phyloP scores from a whole-genome alignment of 2,797 vertebrate genomes.

The Cyclura pinguis region DNA sequence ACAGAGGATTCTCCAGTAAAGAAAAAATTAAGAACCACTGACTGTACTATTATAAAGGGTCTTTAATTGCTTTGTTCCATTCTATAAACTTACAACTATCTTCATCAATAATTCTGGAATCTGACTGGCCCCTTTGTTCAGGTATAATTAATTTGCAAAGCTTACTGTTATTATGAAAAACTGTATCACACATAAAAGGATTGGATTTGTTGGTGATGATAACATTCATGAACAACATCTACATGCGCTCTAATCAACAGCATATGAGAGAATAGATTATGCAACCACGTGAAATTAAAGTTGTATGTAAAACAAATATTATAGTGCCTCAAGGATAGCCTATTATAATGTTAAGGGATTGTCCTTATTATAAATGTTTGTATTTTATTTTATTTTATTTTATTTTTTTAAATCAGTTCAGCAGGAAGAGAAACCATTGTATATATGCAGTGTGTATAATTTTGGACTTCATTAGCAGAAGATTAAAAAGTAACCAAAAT shows the following conservation, averaged over 20 bases:
- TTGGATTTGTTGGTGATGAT: background rate
- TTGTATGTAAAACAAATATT: background rate
- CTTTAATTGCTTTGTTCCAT: background rate
- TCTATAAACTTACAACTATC: background rate
- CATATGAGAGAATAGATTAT: background rate
- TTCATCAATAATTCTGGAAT: background rate
- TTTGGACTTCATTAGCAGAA: background rate
- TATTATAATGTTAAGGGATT: background rate
- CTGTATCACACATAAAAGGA: background rate
- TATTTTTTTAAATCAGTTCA: background rate
- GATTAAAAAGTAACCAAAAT: background rate
- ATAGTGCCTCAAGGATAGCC: background rate
- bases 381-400: background rate
- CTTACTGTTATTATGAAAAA: background rate
- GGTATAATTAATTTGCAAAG: background rate
- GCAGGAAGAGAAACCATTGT: background rate
- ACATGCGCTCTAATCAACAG: background rate
- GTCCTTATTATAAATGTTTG: background rate
- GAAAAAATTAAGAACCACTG: too few species aligned
- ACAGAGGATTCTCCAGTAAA: too few species aligned
- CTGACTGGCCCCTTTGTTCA: background rate
- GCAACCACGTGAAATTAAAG: background rate
- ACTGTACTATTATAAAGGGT: background rate
- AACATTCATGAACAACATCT: background rate
- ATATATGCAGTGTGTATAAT: background rate